phyloP scores from a whole-genome alignment of 2,113 vertebrate species.

The Dicentrarchus labrax region DNA sequence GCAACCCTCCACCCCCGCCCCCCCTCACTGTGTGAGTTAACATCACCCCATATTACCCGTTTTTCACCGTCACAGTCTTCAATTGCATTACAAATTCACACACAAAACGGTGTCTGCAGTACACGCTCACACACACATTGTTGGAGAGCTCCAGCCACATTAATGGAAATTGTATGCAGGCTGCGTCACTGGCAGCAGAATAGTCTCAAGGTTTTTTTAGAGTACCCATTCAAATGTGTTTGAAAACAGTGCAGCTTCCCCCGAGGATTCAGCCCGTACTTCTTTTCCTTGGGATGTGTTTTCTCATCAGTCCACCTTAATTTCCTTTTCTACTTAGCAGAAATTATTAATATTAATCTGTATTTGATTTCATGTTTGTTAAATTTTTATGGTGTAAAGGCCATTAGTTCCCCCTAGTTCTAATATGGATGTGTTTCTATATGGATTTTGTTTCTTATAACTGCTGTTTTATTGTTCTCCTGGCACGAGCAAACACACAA shows the following conservation, averaged over 20 bases:
- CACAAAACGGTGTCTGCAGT: not conserved
- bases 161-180: constrained; percentile 71
- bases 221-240: constrained; percentile 48
- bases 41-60: constrained; percentile 71
- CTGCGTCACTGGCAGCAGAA: constrained; percentile 44
- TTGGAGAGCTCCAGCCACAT: constrained; percentile 42
- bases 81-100: constrained; percentile 34
- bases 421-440: too few species aligned
- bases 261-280: not conserved
- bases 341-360: not conserved
- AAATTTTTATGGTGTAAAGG: too few species aligned
- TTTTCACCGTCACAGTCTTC: constrained; percentile 44
- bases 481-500: too few species aligned
- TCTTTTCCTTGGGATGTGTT: not conserved
- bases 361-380: not conserved
- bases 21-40: constrained; percentile 47
- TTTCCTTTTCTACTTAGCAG: not conserved
- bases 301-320: not conserved
- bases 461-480: too few species aligned
- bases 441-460: too few species aligned
- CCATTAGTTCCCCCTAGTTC: too few species aligned
- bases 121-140: constrained; percentile 22
- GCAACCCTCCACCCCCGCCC: not conserved
- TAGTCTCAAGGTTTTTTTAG: constrained; percentile 31
- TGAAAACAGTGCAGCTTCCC: constrained; percentile 45